These are phyloP conservation scores for Tenebrio molitor DNA, from an alignment of 1,140 invertebrate species.

Conservation along the genomic window DNA sequence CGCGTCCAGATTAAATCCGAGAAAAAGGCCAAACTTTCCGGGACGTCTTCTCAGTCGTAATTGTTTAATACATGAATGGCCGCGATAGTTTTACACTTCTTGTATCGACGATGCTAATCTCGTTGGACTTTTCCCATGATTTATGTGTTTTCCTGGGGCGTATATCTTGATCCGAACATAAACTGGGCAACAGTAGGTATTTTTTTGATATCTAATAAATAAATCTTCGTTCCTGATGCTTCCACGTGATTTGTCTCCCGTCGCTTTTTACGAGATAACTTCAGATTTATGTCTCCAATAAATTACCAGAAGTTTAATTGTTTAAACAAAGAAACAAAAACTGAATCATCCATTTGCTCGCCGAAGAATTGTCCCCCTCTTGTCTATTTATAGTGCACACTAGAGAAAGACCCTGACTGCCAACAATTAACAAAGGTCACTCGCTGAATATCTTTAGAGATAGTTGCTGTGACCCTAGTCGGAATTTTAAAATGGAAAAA, in stretches of 20 bases:
- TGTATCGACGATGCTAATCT: constrained; percentile 14
- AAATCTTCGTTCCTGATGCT: neutral
- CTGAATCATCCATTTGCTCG: too few species aligned
- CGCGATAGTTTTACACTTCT: constrained; percentile 9
- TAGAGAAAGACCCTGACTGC: neutral
- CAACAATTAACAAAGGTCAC: neutral
- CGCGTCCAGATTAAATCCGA: constrained; percentile 10
- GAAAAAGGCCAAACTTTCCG: neutral
- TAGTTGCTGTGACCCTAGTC: neutral
- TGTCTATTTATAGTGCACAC: too few species aligned
- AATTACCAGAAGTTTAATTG: constrained; percentile 20
- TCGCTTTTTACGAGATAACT: constrained; percentile 31
- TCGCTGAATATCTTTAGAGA: constrained; percentile 1
- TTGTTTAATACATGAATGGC: constrained; percentile 31
- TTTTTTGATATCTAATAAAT: constrained; percentile 7
- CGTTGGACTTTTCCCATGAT: neutral
- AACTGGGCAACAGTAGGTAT: neutral
- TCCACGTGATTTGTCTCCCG: neutral
- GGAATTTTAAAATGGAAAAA: neutral
- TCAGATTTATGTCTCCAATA: constrained; percentile 14
- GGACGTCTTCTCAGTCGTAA: neutral
- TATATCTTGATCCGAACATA: too few species aligned
- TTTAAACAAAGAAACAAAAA: constrained; percentile 20
- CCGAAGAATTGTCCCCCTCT: too few species aligned
- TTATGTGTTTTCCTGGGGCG: neutral